Conservation (phyloP, 2,888 invertebrate genomes). For the Euproctis similis region DNA sequence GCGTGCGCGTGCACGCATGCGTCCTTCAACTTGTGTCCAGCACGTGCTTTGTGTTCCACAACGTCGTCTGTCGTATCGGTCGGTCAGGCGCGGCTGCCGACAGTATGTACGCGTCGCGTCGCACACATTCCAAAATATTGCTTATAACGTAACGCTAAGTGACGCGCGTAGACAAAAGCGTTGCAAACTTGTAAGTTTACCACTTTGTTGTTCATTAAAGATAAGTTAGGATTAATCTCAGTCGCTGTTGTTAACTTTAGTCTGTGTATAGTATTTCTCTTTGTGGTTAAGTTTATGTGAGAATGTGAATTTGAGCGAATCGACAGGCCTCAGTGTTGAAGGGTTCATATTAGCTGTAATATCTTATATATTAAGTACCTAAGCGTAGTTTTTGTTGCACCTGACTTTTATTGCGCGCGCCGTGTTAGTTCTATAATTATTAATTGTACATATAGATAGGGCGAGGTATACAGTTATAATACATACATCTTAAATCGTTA, state of each 20-base stretch:
- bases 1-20: background rate
- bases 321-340: constrained; percentile 57
- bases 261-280: constrained; percentile 72
- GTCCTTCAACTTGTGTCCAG: too few relatives aligned
- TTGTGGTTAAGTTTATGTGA: constrained; percentile 63
- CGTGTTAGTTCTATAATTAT: constrained; percentile 64
- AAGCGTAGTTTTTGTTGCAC: constrained; percentile 63
- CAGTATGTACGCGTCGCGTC: constrained; percentile 55
- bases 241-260: constrained; percentile 68
- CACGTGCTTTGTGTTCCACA: constrained; percentile 26
- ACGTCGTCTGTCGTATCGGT: constrained; percentile 26
- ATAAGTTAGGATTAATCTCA: constrained; percentile 73
- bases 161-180: constrained; percentile 52
- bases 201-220: constrained; percentile 75
- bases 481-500: constrained; percentile 53
- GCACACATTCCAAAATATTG: constrained; percentile 72
- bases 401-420: constrained; percentile 64
- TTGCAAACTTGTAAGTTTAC: constrained; percentile 64
- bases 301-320: constrained; percentile 70
- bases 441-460: constrained; percentile 70
- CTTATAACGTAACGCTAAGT: constrained; percentile 52
- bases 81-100: constrained; percentile 20
- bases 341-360: constrained; percentile 64
- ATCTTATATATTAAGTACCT: constrained; percentile 57
- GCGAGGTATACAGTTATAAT: constrained; percentile 62